Evolutionary conservation across 2,113 vertebrate species (phyloP), one percentile per base, ranked within the genome.

Genomic region (Chloroceryle aenea): DNA sequence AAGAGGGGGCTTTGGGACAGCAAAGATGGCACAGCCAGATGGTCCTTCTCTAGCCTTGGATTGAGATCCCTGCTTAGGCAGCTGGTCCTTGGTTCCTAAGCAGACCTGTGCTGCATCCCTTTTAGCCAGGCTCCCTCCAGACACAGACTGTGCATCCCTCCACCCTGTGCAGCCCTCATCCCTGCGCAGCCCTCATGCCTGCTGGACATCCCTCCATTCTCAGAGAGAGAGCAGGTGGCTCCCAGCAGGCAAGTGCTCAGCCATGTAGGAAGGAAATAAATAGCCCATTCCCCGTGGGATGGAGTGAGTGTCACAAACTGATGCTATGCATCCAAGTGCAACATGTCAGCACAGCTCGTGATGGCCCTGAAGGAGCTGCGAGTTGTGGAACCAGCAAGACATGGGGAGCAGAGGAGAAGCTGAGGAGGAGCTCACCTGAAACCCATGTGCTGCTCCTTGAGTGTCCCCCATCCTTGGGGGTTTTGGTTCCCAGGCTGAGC

Each of bases 201-300:
- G 0, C 52, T 55, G 19, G 0, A 3, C 12, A 4, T 38, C 67
- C 50, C 59, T 84, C 68, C 43, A 21, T 26, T 48, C 2, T 0
- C 12, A 5, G 48, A 47, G 45, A 78, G 64, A 62, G 50, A 80
- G 55, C 74, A 40, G 86, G 69, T 18, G 80, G 74, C 13, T 76
- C 69, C 56, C 0, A 0, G 36, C 88, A 85, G 74, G 73, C 42
- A 45, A 71, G 50, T 3, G 67, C 80, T 89, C 22, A 22, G 61
- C 85, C 64, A 56, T 0, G 0, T 23, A 52, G 64, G 53, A 64
- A 36, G 56, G 88, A 47, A 69, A 68, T n/a, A 59, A 89, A 88
- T 3, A 42, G 20, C 77, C 58, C 0, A 0, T n/a, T 80, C 19
- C 50, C 59, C 0, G 0, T 19, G 78, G 95, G 80, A 94, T 66